These are phyloP conservation scores for Capreolus pygargus DNA, from an alignment of 2,113 vertebrate genomes.

Conservation along the genomic window DNA sequence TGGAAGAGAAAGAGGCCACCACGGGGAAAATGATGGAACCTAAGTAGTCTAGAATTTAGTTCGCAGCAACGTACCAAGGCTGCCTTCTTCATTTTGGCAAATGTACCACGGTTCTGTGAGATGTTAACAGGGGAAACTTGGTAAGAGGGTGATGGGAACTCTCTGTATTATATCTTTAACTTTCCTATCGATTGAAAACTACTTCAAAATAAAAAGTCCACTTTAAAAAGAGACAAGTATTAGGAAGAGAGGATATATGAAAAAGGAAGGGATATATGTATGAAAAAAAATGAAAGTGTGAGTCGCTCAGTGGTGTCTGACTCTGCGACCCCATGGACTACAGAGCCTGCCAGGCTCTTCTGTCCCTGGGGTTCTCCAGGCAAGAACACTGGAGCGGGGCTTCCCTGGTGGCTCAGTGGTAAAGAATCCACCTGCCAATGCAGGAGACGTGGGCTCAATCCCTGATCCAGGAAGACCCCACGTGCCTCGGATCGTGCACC, in stretches of 20 bases:
- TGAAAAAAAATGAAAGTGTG: too few species aligned
- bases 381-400: background rate
- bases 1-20: background rate
- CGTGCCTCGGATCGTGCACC: background rate
- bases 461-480: background rate
- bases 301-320: too few species aligned
- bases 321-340: background rate
- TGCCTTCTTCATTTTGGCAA: background rate
- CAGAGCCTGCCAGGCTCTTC: background rate
- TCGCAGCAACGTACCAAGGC: background rate
- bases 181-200: background rate
- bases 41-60: background rate
- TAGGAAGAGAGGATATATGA: background rate
- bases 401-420: background rate
- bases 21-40: background rate
- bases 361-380: background rate
- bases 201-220: background rate
- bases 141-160: background rate
- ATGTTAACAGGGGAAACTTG: background rate
- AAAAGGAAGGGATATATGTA: background rate
- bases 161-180: background rate
- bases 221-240: background rate
- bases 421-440: background rate
- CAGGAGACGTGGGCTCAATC: background rate
- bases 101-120: rapidly evolving